These are phyloP conservation scores for Sphaerophoria taeniata DNA, from an alignment of 2,888 invertebrate species.

Conservation along the genomic window DNA sequence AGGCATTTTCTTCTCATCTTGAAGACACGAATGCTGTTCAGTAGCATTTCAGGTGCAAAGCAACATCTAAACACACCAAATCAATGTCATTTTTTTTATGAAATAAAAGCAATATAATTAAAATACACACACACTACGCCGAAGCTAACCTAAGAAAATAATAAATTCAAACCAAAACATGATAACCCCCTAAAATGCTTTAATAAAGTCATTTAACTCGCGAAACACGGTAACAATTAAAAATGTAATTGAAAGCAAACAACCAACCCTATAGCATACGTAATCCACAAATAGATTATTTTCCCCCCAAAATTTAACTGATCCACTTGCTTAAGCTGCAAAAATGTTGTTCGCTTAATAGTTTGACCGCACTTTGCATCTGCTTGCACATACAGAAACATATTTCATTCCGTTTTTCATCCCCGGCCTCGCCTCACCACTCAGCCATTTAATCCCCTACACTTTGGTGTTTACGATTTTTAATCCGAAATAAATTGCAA, in stretches of 20 bases:
- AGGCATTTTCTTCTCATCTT: no score
- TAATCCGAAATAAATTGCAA: slow-evolving; percentile 70
- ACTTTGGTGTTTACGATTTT: slow-evolving; percentile 38
- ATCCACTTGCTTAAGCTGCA: slow-evolving; percentile 39
- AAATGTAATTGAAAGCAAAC: slow-evolving; percentile 25
- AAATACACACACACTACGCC: no score
- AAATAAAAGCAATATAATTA: no score
- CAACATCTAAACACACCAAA: no score
- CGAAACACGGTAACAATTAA: slow-evolving; percentile 15
- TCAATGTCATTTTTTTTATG: no score
- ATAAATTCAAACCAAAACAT: no score
- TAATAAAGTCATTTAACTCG: neutral
- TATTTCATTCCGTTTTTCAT: neutral
- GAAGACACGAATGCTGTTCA: no score
- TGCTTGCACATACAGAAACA: neutral
- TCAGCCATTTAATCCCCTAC: slow-evolving; percentile 23
- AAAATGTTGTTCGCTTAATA: slow-evolving; percentile 30
- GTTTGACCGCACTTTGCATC: slow-evolving; percentile 17
- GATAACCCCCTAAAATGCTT: no score
- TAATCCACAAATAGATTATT: slow-evolving; percentile 31
- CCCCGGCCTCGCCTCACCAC: neutral
- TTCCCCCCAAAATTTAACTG: slow-evolving; percentile 24
- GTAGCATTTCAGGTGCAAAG: no score
- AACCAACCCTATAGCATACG: neutral
- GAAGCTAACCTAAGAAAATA: no score